Base-by-base conservation (phyloP, 2,888 invertebrate genomes). In the Julus scanicus region DNA sequence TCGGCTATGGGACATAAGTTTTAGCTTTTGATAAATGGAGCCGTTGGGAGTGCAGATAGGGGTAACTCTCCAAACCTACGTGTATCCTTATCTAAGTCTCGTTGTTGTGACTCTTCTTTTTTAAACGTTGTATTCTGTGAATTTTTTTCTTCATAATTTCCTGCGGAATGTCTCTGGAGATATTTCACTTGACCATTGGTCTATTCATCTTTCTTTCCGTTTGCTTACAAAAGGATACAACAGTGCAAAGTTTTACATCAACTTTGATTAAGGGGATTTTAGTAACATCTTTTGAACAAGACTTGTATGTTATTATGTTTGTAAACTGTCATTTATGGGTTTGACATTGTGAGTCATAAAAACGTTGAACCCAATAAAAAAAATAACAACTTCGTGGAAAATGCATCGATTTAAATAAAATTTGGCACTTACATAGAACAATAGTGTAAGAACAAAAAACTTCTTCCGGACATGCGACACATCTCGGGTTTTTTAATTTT, bases 41-140 rank as follows among this genome's bases (percentile, higher is more conserved):
- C 80, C 80, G 37, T 39, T 80, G 80, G 80, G 80, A 80, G 37
- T 37, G 37, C 11, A 80, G 80, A 80, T 80, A 39, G 80, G 80
- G 80, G 80, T 80, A 37, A 80, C 29, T 37, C 80, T 1, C 80
- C 13, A 15, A 80, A 80, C 37, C 37, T 39, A 11, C 9, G 3
- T 39, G 37, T 13, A 80, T 37, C 71, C 71, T n/a, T 29, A 29
- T 29, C 71, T 11, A 29, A 29, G 71, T 71, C 71, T 63, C 63
- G n/a, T 63, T 29, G 11, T 29, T 29, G 11, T 29, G 63, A 2
- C n/a, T 71, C n/a, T 3, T 29, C n/a, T 71, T 29, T 71, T 71
- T 71, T n/a, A 53, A 63, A 63, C 29, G 2, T 29, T 80, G 37
- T 80, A 29, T 29, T 11, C 80, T 37, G 80, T 37, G 37, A 80